A percentile compares a stretch with the other conserved stretches of the same genome.
Conservation (phyloP, 2,888 invertebrate species). For the Gastracanthus pulcherrimus region DNA sequence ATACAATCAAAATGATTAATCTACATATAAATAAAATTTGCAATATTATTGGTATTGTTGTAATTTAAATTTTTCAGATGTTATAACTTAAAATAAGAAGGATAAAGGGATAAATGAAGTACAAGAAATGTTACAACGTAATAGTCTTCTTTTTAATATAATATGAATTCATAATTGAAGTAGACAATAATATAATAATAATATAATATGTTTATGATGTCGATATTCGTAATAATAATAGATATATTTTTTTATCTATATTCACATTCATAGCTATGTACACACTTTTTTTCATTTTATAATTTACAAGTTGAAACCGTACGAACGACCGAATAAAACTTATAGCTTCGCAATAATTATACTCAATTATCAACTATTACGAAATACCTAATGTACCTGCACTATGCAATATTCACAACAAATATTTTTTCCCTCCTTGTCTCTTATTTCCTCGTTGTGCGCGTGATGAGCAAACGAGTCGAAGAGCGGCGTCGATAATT, state of each 20-base stretch:
- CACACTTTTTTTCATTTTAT: constrained; percentile 64
- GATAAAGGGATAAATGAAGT: constrained; percentile 25
- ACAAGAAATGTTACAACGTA: constrained; percentile 53
- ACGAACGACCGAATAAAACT: constrained; percentile 72
- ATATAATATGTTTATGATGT: constrained; percentile 67
- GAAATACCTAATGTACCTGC: constrained; percentile 67
- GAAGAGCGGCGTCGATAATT: background rate
- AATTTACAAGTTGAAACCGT: constrained; percentile 75
- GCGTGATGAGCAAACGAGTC: background rate
- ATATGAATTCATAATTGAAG: constrained; percentile 76
- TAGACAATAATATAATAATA: constrained; percentile 75
- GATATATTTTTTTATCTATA: constrained; percentile 74
- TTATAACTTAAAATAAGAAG: too few relatives aligned
- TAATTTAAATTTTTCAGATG: too few relatives aligned
- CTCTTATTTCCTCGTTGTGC: constrained; percentile 31
- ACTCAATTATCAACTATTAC: constrained; percentile 61
- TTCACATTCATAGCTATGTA: constrained; percentile 77
- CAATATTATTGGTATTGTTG: too few relatives aligned
- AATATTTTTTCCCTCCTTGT: constrained; percentile 63
- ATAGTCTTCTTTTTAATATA: constrained; percentile 74
- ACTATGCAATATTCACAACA: constrained; percentile 72
- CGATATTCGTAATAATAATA: constrained; percentile 64
- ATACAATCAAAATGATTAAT: too few relatives aligned
- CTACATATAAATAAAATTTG: too few relatives aligned
- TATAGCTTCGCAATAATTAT: constrained; percentile 66